A percentile compares a stretch with the other conserved stretches of the same genome.
Evolutionary conservation across 1,140 invertebrate genomes (phyloP).

Genomic region (Aphelenchoides fujianensis): DNA sequence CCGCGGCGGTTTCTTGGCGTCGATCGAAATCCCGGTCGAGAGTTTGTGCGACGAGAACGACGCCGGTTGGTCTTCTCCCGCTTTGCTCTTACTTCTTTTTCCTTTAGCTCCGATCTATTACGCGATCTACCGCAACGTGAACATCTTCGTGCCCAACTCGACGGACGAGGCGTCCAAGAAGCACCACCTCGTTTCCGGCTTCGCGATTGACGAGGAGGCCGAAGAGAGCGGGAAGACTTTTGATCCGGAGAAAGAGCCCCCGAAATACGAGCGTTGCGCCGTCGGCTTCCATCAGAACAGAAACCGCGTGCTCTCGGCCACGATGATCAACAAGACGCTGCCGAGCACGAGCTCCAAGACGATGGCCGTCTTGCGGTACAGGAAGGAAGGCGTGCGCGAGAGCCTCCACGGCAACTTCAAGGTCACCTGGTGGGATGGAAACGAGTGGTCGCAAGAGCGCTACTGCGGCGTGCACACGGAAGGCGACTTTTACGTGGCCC

Average conservation of each 20-base stretch:
- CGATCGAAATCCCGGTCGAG: slow-evolving; percentile 4
- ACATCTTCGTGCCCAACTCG: not conserved
- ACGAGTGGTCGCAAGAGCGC: not conserved
- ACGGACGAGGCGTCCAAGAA: not conserved
- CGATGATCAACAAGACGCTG: not conserved
- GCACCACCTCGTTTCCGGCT: not conserved
- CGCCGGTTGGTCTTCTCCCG: not conserved
- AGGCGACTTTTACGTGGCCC: slow-evolving; percentile 7
- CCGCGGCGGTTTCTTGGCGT: not conserved
- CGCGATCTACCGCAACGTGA: slow-evolving; percentile 1
- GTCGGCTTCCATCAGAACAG: slow-evolving; percentile 6
- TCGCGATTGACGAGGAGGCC: not conserved
- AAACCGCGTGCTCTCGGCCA: not conserved
- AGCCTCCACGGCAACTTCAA: slow-evolving; percentile 11
- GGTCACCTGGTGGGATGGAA: slow-evolving; percentile 5
- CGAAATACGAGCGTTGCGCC: not conserved
- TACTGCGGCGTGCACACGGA: not conserved
- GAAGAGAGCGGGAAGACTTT: not conserved
- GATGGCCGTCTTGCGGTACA: slow-evolving; percentile 1
- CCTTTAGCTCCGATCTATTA: slow-evolving; percentile 4
- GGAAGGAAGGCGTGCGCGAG: not conserved
- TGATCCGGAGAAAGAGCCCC: slow-evolving; percentile 5
- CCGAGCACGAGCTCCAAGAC: not conserved
- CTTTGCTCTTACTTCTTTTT: no score
- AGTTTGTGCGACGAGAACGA: not conserved